Conservation (phyloP, 2,797 vertebrate genomes). For the Sarcoramphus papa region DNA sequence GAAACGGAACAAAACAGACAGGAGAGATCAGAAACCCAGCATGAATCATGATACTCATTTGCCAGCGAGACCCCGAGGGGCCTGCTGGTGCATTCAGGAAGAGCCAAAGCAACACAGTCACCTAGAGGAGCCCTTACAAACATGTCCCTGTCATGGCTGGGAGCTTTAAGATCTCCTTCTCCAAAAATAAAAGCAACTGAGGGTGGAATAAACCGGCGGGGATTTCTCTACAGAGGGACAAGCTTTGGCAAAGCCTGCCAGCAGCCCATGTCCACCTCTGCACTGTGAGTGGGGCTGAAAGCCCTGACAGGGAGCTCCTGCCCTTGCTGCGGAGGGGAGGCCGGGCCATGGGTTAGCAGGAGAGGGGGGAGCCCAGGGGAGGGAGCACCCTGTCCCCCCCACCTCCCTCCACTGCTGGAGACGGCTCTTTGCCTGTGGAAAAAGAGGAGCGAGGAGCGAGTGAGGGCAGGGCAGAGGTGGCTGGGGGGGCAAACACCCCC, state of each 20-base stretch:
- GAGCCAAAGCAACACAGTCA: not conserved
- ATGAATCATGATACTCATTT: not conserved
- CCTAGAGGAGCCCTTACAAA: not conserved
- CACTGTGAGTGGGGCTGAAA: not conserved
- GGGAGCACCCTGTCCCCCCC: not conserved
- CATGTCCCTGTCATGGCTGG: fast-evolving
- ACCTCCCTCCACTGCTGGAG: not conserved
- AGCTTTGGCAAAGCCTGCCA: not conserved
- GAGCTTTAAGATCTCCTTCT: not conserved
- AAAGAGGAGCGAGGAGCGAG: not conserved
- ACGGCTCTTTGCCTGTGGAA: not conserved
- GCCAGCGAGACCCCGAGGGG: not conserved
- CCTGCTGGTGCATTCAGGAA: not conserved
- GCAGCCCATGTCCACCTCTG: not conserved
- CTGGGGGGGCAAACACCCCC: no score
- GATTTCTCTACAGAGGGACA: not conserved
- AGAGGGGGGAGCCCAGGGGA: not conserved
- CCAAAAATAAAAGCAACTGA: not conserved
- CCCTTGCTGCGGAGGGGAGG: not conserved
- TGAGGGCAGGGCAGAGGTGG: not conserved
- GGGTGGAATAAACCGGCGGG: not conserved
- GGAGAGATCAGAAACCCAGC: not conserved
- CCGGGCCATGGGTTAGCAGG: not conserved
- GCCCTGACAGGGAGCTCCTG: not conserved
- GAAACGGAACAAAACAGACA: not conserved